Evolutionary conservation across 2,888 invertebrate species (phyloP), one percentile per base, ranked within the genome.

Genomic region (Oligia strigilis): DNA sequence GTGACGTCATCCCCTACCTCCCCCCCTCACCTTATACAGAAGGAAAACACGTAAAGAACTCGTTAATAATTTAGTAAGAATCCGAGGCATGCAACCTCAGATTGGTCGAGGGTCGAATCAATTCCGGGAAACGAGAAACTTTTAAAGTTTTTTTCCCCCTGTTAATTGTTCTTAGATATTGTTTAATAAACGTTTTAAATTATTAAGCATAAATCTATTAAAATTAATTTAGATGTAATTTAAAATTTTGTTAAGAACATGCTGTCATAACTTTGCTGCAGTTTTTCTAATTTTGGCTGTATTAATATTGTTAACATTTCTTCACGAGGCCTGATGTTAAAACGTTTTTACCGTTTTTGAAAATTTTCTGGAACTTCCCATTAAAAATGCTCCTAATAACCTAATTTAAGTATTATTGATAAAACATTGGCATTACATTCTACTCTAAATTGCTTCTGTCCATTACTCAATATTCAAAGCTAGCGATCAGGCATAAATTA

Each of bases 391-490:
- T 78, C 6, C 40, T 62, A 36, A 29, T 17, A 36, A 49, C 19
- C 52, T 60, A 13, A 62, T 71, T 78, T 29, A 55, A 60, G 67
- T 19, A 8, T 40, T 78, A 78, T 64, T 40, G n/a, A 29, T 46
- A 49, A 69, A 43, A 29, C 19, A 64, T 69, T 78, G 55, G 84
- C 69, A 49, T n/a, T 52, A 64, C 64, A 66, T 49, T 70, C 29
- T 83, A 84, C 40, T 69, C 55, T 66, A 62, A 84, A 84, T 83
- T 49, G 55, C 46, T 67, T 55, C 71, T 80, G 66, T 83, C 66
- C 49, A 77, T 83, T 84, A 83, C 67, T 75, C 79, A 75, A 78
- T 62, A n/a, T 74, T 62, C 84, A 84, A 84, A 69, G 84, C 65
- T 75, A 73, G 43, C 36, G 36, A 78, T 79, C 64, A 75, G 70